Evolutionary conservation across 2,888 invertebrate species (phyloP).

Genomic region (Thymelicus acteon): DNA sequence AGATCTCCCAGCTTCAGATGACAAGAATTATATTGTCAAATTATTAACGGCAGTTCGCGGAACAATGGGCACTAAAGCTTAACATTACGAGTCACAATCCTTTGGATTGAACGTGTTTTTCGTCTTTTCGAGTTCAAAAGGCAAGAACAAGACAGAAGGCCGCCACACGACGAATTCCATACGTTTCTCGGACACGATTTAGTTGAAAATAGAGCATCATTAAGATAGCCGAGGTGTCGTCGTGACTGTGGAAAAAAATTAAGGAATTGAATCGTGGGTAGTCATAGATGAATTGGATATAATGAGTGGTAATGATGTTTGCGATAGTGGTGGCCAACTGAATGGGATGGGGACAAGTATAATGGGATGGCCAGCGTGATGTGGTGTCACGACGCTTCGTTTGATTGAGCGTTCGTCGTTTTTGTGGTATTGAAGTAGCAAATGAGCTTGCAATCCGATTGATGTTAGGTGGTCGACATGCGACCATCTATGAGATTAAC

Average conservation of each 20-base stretch:
- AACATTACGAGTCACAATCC: constrained; percentile 43
- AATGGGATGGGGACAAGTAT: constrained; percentile 34
- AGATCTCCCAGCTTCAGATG: constrained; percentile 40
- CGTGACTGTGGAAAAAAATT: constrained; percentile 61
- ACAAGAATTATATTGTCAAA: constrained; percentile 53
- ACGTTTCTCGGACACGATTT: constrained; percentile 55
- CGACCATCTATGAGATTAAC: background rate
- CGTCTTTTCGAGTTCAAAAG: constrained; percentile 46
- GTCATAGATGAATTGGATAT: constrained; percentile 53
- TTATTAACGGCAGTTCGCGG: constrained; percentile 40
- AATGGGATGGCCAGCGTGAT: constrained; percentile 34
- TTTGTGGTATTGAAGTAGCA: constrained; percentile 11
- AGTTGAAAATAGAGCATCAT: constrained; percentile 63
- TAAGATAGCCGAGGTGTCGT: constrained; percentile 61
- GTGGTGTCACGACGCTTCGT: constrained; percentile 33
- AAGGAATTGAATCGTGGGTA: constrained; percentile 52
- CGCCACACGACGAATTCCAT: constrained; percentile 59
- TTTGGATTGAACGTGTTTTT: constrained; percentile 35
- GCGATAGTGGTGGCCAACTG: constrained; percentile 47
- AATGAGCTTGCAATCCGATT: constrained; percentile 11
- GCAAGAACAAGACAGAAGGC: constrained; percentile 54
- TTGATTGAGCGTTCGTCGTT: constrained; percentile 29
- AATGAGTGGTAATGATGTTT: constrained; percentile 52
- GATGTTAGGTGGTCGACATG: constrained; percentile 4
- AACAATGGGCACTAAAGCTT: constrained; percentile 41